A percentile compares a stretch with the other conserved stretches of the same genome.
Evolutionary conservation across 1,140 invertebrate species (phyloP).

Genomic region (Apocrypta bakeri): DNA sequence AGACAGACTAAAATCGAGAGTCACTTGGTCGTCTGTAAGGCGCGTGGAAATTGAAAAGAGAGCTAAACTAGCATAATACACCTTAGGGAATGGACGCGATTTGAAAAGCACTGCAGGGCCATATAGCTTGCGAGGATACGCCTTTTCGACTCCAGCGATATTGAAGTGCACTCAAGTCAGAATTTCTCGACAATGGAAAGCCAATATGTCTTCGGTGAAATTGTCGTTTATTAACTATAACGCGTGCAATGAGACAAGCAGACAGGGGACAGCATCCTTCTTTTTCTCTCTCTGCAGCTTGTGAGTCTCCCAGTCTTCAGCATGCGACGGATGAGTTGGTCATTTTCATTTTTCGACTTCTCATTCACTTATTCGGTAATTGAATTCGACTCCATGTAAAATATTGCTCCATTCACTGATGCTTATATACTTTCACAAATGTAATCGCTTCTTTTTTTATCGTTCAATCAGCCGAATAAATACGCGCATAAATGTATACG

Average conservation of each 20-base stretch:
- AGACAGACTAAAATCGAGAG: slow-evolving; percentile 52
- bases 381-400: slow-evolving; percentile 34
- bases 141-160: slow-evolving; percentile 63
- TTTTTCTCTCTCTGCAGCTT: slow-evolving; percentile 26
- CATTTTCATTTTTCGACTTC: slow-evolving; percentile 42
- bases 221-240: slow-evolving; percentile 66
- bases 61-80: slow-evolving; percentile 47
- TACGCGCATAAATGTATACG: not conserved
- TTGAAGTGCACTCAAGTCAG: slow-evolving; percentile 70
- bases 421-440: slow-evolving; percentile 34
- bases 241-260: not conserved
- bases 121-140: slow-evolving; percentile 60
- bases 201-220: slow-evolving; percentile 68
- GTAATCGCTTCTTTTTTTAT: not conserved
- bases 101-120: slow-evolving; percentile 56
- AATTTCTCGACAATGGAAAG: slow-evolving; percentile 66
- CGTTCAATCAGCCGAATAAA: slow-evolving; percentile 45
- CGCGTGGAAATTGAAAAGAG: slow-evolving; percentile 58
- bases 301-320: not conserved
- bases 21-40: slow-evolving; percentile 52
- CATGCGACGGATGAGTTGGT: slow-evolving; percentile 34
- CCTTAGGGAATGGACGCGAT: slow-evolving; percentile 46
- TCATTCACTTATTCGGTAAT: slow-evolving; percentile 50
- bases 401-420: slow-evolving; percentile 20
- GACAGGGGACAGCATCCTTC: not conserved